Evolutionary conservation across 2,797 vertebrate species (phyloP), one percentile per base, ranked within the genome.

Genomic region (Hydrolagus colliei): DNA sequence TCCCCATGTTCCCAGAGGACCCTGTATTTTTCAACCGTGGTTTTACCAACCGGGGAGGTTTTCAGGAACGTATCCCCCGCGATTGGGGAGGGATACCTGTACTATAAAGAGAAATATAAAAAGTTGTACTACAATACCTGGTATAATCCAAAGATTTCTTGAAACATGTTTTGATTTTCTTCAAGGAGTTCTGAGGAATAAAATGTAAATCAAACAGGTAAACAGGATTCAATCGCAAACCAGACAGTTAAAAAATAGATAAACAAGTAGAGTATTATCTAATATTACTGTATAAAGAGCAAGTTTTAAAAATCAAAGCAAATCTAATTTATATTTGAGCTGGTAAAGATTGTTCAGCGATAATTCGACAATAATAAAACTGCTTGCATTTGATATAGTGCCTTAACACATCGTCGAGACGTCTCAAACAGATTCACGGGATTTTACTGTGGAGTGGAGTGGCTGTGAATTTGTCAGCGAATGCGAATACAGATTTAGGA

Each of bases 61-160:
- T 27, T 27, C 27, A 27, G 27, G 27, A 27, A 27, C 27, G 1
- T 27, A 27, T 27, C 27, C 27, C 27, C 27, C 27, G 27, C 27
- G 27, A 27, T 27, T 27, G 27, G 27, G 27, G 27, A 27, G 27
- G 27, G 27, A 27, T 27, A 27, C 27, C 27, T 27, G 27, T 27
- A 52, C 6, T 52, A 52, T 52, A 52, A 84, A 84, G 27, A 84
- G 41, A 41, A 84, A 67, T 35, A 84, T 68, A 7, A 84, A 68
- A 67, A 68, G 9, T 84, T 68, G 20, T 41, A 84, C 79, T 84
- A 27, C 27, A 27, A 27, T 88, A 89, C 88, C 95, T 94, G 94
- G 93, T 89, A 87, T 88, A 92, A 88, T 91, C 93, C 86, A 93
- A 88, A 84, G 93, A 92, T 27, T 91, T 91, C 41, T 91, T 88